phyloP scores from a whole-genome alignment of 2,888 invertebrate species.

The Hartigia nigra region DNA sequence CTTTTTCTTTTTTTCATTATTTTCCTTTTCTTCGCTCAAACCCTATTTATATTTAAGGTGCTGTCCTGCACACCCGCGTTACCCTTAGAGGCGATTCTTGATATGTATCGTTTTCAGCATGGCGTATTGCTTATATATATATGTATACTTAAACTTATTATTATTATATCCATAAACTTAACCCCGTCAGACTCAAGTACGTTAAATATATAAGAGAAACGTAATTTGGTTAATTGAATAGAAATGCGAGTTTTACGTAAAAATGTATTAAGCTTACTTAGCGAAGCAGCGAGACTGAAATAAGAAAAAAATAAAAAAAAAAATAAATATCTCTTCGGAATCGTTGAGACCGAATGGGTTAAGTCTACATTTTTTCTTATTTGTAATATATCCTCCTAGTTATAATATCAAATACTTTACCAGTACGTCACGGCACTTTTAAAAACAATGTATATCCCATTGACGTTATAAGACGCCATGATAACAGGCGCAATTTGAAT shows the following conservation, averaged over 20 bases:
- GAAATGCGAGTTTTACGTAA: neutral
- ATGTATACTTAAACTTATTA: conserved; percentile 12
- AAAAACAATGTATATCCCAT: neutral
- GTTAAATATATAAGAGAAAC: neutral
- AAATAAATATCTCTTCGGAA: neutral
- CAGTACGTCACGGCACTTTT: conserved; percentile 7
- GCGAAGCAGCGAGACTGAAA: neutral
- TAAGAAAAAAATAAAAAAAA: neutral
- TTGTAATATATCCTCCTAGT: conserved; percentile 25
- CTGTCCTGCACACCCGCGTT: conserved; percentile 13
- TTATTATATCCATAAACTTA: neutral
- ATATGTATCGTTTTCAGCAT: conserved; percentile 54
- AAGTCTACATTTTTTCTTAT: conserved; percentile 15
- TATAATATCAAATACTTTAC: conserved; percentile 44
- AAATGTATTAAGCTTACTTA: neutral
- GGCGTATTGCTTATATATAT: conserved; percentile 19
- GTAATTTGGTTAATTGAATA: neutral
- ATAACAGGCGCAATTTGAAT: neutral
- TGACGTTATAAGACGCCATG: neutral
- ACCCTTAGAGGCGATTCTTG: conserved; percentile 53
- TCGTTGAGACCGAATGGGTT: neutral
- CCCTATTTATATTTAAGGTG: neutral
- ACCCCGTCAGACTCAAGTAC: neutral
- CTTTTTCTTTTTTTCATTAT: neutral
- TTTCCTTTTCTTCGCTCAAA: neutral